Percentiles rank a stretch among this genome's conserved stretches.
Conservation (phyloP, 2,113 vertebrate species). For the crab-eating macaque (Macaca fascicularis) region T2T-MFA8v1.1 NC_088377.1:78818001-78818500, state of each 20-base stretch:
- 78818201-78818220: not conserved
- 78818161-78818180: not conserved
- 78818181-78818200: not conserved
- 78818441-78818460: accelerated
- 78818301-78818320: not conserved
- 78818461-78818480: too few species aligned
- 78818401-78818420: not conserved
- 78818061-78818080: not conserved
- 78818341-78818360: not conserved
- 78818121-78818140: not conserved
- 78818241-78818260: not conserved
- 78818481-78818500: not conserved
- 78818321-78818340: accelerated
- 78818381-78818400: not conserved
- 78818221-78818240: too few species aligned
- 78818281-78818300: too few species aligned
- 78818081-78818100: not conserved
- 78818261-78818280: accelerated
- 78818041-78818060: not conserved
- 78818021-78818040: not conserved
- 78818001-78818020: not conserved
- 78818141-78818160: not conserved
- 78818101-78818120: not conserved
- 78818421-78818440: not conserved
- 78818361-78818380: not conserved